Conservation (phyloP, 2,888 invertebrate genomes). For the Osedax fenrisi region DNA sequence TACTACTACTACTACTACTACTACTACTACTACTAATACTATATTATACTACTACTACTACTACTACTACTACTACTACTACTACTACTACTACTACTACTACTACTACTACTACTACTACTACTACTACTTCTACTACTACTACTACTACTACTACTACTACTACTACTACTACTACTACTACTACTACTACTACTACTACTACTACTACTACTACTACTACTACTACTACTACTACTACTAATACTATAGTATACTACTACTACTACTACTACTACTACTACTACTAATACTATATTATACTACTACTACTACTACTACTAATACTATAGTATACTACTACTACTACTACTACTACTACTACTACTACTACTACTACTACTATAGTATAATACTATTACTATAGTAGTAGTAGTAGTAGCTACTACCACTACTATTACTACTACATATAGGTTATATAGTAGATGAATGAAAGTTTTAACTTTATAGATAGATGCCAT, state of each 20-base stretch:
- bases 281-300: not conserved
- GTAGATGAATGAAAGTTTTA: too few relatives aligned
- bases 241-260: not conserved
- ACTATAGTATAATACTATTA: too few relatives aligned
- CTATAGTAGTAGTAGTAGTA: too few relatives aligned
- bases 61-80: slow-evolving; percentile 13
- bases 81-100: slow-evolving; percentile 17
- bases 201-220: slow-evolving; percentile 18
- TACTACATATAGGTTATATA: too few relatives aligned
- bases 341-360: slow-evolving; percentile 20
- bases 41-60: not conserved
- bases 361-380: slow-evolving; percentile 14
- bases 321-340: not conserved
- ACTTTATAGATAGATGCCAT: too few relatives aligned
- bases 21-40: not conserved
- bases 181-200: slow-evolving; percentile 19
- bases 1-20: not conserved
- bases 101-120: slow-evolving; percentile 18
- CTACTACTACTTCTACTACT: slow-evolving; percentile 13
- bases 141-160: slow-evolving; percentile 15
- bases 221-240: not conserved
- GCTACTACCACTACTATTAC: too few relatives aligned
- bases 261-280: not conserved
- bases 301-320: not conserved
- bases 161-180: slow-evolving; percentile 17